Percentiles rank a stretch among this genome's conserved stretches.
Conservation (phyloP, 2,113 vertebrate species). For the Ptilorrhoa leucosticta region DNA sequence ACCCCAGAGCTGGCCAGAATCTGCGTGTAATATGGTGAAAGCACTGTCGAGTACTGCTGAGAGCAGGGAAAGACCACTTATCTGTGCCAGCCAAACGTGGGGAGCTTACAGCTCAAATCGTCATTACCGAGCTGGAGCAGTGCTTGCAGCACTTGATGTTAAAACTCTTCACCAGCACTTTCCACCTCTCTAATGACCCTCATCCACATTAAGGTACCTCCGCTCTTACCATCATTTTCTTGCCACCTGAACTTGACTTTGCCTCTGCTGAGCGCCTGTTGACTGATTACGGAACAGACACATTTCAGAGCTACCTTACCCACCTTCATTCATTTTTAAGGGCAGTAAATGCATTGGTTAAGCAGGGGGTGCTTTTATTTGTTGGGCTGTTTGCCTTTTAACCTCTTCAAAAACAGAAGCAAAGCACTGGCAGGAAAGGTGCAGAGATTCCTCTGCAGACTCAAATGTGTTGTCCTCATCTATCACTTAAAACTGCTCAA, state of each 20-base stretch:
- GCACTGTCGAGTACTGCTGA: background rate
- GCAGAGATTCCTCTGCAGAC: background rate
- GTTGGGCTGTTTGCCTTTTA: background rate
- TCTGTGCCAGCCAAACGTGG: background rate
- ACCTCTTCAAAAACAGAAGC: background rate
- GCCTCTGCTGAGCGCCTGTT: background rate
- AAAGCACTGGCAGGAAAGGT: background rate
- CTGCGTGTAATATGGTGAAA: background rate
- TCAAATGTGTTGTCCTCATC: background rate
- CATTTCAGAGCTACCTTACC: background rate
- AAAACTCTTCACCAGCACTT: background rate
- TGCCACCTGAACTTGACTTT: background rate
- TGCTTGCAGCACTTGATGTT: background rate
- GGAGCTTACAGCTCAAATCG: background rate
- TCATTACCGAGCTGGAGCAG: background rate
- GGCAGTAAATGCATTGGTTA: background rate
- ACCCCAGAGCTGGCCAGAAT: background rate
- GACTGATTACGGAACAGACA: background rate
- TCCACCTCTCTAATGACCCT: background rate
- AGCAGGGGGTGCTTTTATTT: background rate
- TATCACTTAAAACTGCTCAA: background rate
- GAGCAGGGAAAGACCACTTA: background rate
- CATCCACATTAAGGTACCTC: background rate
- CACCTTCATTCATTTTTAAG: background rate
- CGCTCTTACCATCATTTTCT: background rate